Evolutionary conservation across 1,140 invertebrate species (phyloP).

Genomic region (Drosophila repleta): DNA sequence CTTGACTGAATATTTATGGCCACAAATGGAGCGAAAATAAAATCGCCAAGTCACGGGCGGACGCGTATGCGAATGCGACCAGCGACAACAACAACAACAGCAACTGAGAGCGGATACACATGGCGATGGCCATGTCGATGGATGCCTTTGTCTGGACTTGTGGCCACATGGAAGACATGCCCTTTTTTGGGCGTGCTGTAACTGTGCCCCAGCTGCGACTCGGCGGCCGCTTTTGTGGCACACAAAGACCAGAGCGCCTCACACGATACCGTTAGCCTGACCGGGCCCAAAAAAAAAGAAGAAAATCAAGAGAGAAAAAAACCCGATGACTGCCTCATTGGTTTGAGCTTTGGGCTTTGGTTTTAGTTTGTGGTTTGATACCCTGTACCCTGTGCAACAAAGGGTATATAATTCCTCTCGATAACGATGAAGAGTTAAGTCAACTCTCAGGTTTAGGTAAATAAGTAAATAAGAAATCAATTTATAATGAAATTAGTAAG

Average conservation of each 20-base stretch:
- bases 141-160: slow-evolving; percentile 43
- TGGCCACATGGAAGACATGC: slow-evolving; percentile 56
- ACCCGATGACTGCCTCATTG: slow-evolving; percentile 31
- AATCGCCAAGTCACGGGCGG: slow-evolving; percentile 77
- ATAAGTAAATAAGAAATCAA: too few species aligned
- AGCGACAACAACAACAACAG: slow-evolving; percentile 18
- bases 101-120: slow-evolving; percentile 57
- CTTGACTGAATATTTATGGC: slow-evolving; percentile 82
- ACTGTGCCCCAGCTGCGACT: slow-evolving; percentile 48
- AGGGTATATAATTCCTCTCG: not conserved
- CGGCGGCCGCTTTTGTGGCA: slow-evolving; percentile 12
- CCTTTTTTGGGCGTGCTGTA: slow-evolving; percentile 65
- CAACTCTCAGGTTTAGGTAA: too few species aligned
- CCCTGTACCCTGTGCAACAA: not conserved
- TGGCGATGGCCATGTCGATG: slow-evolving; percentile 34
- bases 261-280: slow-evolving; percentile 67
- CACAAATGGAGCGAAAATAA: slow-evolving; percentile 82
- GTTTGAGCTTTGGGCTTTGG: slow-evolving; percentile 11
- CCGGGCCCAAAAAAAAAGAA: slow-evolving; percentile 33
- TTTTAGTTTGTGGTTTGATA: slow-evolving; percentile 17
- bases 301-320: slow-evolving; percentile 2
- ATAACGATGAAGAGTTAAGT: too few species aligned
- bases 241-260: slow-evolving; percentile 22
- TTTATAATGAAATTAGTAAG: too few species aligned
- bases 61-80: slow-evolving; percentile 26